Conservation (phyloP, 2,888 invertebrate genomes). For the Melanostoma mellinum region DNA sequence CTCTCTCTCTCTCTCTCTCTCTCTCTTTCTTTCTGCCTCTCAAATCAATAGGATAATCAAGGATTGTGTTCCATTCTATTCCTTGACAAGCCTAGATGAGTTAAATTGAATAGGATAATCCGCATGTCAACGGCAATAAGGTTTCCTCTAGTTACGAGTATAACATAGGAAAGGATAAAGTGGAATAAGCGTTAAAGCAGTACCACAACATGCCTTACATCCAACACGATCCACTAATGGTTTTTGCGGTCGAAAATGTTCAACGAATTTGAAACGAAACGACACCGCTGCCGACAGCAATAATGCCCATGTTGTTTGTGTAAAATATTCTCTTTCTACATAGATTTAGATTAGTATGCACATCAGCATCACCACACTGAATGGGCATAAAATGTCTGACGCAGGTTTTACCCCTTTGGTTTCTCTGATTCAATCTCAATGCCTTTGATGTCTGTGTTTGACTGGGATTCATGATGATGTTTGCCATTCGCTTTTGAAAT, state of each 20-base stretch:
- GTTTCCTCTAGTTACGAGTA: too few relatives aligned
- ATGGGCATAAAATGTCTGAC: slow-evolving; percentile 50
- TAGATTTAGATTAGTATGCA: slow-evolving; percentile 43
- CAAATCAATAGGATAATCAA: too few relatives aligned
- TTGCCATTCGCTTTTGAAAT: slow-evolving; percentile 43
- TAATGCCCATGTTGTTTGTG: neutral
- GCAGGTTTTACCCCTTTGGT: slow-evolving; percentile 35
- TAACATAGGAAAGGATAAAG: too few relatives aligned
- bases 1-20: too few relatives aligned
- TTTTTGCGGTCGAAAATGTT: slow-evolving; percentile 49
- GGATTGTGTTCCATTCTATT: too few relatives aligned
- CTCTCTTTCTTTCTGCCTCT: too few relatives aligned
- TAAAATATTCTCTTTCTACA: neutral
- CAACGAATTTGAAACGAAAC: slow-evolving; percentile 25
- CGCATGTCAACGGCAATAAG: too few relatives aligned
- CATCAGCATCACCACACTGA: slow-evolving; percentile 36
- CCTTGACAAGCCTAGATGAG: too few relatives aligned
- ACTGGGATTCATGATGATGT: slow-evolving; percentile 52
- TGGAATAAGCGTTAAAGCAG: neutral
- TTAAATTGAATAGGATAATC: too few relatives aligned
- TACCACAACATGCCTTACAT: slow-evolving; percentile 34
- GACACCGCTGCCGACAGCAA: slow-evolving; percentile 2
- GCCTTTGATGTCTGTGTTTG: slow-evolving; percentile 52
- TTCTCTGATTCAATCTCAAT: slow-evolving; percentile 20
- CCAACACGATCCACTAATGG: slow-evolving; percentile 36